Base-by-base conservation (phyloP, 92 coral and sea anemone genomes). In the Epizoanthus ramosus region DNA sequence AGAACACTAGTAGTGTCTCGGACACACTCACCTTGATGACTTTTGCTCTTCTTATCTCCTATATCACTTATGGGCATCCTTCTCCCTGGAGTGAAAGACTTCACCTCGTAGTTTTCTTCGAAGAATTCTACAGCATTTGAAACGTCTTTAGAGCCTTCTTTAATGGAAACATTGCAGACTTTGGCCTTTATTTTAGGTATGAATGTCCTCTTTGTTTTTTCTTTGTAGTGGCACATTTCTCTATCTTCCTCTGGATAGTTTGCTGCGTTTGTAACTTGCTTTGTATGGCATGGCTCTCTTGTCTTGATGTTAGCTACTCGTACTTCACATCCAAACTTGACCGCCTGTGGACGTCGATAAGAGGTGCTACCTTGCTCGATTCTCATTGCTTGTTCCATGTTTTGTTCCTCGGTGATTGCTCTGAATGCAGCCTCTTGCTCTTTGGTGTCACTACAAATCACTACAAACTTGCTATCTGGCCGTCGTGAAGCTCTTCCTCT, bases 401-500 rank as follows among this genome's bases (percentile, higher is more conserved):
- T 88, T 75, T 76, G 63, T 68, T 97, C 99, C 87, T 87, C 88
- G 41, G 22, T 69, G 24, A 90, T 85, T 2, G 94, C 83, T 61
- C 85, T 86, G 31, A 60, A 45, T 6, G 91, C 92, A 43, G 71
- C 89, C 57, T 69, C 61, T 75, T 83, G 79, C 81, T 92, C 94
- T 28, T 80, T 82, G 2, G 28, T n/a, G 25, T 97, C 96, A 39
- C 91, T 93, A 80, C 91, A 94, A 65, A 97, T 87, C 28, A 97
- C 88, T 17, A 94, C 88, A 64, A 92, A 97, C 63, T 85, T 87
- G 88, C 99, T 94, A 59, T 92, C 93, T 3, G 92, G 84, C 0
- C 99, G 95, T 0, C 98, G 89, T 0, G 99, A 91, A 8, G 99
- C 99, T 56, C 99, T 81, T 54, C 99, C 99, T 60, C 99, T 89